Base-by-base conservation (phyloP, 2,888 invertebrate species). In the Macaria liturata region DNA sequence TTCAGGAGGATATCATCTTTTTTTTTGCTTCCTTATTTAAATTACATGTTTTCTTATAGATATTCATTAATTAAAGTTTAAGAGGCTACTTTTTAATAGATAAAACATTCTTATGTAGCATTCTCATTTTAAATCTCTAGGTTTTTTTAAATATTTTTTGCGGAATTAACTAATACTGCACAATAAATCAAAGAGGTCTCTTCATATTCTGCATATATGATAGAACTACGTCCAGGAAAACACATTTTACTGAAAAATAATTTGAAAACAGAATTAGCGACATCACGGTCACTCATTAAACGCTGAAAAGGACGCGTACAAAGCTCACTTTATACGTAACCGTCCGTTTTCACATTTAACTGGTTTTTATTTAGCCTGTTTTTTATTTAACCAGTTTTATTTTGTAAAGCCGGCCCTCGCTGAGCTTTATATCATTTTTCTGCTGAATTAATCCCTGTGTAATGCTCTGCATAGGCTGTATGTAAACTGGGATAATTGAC, bases 261-360 rank as follows among this genome's bases (percentile, higher is more conserved):
- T 42, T 61, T 59, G 4, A 37, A 53, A 56, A 58, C 43, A 42
- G 53, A 51, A 62, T 54, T 62, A 59, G 55, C 55, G 59, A 47
- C 59, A 59, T 54, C 54, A 55, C 61, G 47, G 59, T 59, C 59
- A 56, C 51, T 58, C 59, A 54, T 60, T 52, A 57, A 62, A 62
- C 52, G 45, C 20, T 46, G 44, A 55, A 62, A 61, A 56, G 39
- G 53, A 54, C 63, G 51, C 45, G 51, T 54, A 54, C 59, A 57
- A 63, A 63, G 50, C 53, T 50, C 51, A 47, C 54, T 58, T 58
- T 46, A 37, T 32, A 51, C 49, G 40, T 52, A 57, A 45, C 53
- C 48, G 52, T 42, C 32, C 50, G 34, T 59, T 55, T 43, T 46
- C 20, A 42, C 42, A 32, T 46, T 47, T 46, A 40, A 47, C 47